Evolutionary conservation across 2,888 invertebrate species (phyloP).

Genomic region (Andrena chrysosceles): DNA sequence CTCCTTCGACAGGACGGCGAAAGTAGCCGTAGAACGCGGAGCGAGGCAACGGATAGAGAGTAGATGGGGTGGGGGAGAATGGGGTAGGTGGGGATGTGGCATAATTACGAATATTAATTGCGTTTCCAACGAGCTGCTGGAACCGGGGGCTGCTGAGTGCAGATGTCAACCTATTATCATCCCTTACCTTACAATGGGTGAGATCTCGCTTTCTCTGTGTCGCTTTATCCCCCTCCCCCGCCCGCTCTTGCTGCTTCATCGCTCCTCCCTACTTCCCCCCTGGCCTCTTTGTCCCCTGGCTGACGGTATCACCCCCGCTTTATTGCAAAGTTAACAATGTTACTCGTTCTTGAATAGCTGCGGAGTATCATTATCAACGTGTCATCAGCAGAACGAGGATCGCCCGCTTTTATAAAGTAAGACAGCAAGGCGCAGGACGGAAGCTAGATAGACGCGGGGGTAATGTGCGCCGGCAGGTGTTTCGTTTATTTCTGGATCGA

Average conservation of each 20-base stretch:
- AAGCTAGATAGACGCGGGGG: constrained; percentile 48
- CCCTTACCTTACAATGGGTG: constrained; percentile 78
- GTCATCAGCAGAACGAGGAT: constrained; percentile 81
- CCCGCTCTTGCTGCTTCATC: constrained; percentile 52
- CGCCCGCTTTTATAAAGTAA: constrained; percentile 71
- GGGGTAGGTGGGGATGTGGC: constrained; percentile 72
- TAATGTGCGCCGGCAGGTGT: constrained; percentile 44
- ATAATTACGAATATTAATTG: constrained; percentile 84
- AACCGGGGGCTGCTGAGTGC: constrained; percentile 82
- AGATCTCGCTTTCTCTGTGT: constrained; percentile 76
- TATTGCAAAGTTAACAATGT: constrained; percentile 84
- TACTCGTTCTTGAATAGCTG: constrained; percentile 82
- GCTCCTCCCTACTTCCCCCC: constrained; percentile 46
- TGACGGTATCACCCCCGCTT: constrained; percentile 69
- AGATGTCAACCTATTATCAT: constrained; percentile 85
- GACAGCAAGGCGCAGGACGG: constrained; percentile 59
- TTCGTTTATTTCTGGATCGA: constrained; percentile 34
- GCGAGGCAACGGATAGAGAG: constrained; percentile 42
- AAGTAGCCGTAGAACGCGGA: constrained; percentile 61
- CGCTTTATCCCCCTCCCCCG: constrained; percentile 68
- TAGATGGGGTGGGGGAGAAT: neutral
- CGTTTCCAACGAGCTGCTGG: constrained; percentile 80
- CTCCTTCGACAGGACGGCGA: constrained; percentile 66
- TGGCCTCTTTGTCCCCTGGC: constrained; percentile 25
- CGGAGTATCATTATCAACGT: constrained; percentile 83